Evolutionary conservation across 2,888 invertebrate species (phyloP).

Genomic region (Napeogenes inachia): DNA sequence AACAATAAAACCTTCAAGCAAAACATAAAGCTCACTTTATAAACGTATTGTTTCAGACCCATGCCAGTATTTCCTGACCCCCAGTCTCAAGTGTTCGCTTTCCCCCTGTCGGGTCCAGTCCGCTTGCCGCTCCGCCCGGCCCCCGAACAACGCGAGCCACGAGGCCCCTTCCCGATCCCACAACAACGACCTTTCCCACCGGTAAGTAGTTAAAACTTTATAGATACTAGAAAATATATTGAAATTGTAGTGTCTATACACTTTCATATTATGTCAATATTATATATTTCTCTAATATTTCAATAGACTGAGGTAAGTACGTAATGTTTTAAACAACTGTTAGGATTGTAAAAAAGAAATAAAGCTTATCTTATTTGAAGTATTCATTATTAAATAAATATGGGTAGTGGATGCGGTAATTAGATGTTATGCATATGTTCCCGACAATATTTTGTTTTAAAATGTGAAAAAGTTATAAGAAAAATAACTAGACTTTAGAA

Average conservation of each 20-base stretch:
- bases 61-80: slow-evolving; percentile 67
- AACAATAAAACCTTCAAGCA: not conserved
- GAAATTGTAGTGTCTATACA: not conserved
- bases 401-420: no score
- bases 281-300: no score
- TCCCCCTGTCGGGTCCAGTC: slow-evolving; percentile 70
- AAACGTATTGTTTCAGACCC: slow-evolving; percentile 41
- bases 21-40: not conserved
- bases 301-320: no score
- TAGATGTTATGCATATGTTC: no score
- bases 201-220: slow-evolving; percentile 48
- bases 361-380: no score
- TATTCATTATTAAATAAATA: no score
- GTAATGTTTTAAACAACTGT: no score
- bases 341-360: no score
- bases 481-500: no score
- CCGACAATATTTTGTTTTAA: no score
- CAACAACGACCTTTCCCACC: slow-evolving; percentile 63
- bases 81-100: slow-evolving; percentile 72
- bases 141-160: slow-evolving; percentile 50
- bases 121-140: slow-evolving; percentile 57
- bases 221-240: slow-evolving; percentile 1
- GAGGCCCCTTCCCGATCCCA: slow-evolving; percentile 37
- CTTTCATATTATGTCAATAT: no score
- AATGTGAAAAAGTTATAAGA: no score